Conservation (phyloP, 2,797 vertebrate species). For the Lerista edwardsae region DNA sequence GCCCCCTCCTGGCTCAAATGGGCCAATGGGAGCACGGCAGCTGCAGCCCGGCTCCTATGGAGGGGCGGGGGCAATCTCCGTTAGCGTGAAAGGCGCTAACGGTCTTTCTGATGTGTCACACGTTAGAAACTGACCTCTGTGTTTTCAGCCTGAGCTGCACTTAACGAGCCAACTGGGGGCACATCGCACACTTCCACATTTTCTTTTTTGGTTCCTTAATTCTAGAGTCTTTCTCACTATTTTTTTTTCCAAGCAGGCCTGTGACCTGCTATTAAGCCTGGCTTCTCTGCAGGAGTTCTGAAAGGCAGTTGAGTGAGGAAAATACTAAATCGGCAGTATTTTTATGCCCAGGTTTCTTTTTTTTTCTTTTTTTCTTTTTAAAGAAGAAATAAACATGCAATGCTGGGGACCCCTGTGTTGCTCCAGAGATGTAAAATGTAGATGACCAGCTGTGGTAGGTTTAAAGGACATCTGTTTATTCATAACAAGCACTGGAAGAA, state of each 20-base stretch:
- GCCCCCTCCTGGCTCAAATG: no score
- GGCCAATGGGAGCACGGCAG: no score
- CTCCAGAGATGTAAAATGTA: neutral
- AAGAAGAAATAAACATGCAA: neutral
- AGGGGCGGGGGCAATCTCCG: no score
- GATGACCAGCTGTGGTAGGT: neutral
- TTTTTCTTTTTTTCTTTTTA: neutral
- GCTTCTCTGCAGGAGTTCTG: neutral
- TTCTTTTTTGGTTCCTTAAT: neutral
- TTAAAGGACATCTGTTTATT: slow-evolving; percentile 10
- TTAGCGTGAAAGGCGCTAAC: no score
- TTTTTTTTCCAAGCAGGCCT: neutral
- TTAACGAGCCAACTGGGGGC: neutral
- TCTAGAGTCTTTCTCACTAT: neutral
- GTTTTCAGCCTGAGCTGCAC: neutral
- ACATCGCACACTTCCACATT: neutral
- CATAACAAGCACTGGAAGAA: neutral
- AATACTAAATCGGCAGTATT: neutral
- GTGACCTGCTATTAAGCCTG: neutral
- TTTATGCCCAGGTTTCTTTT: neutral
- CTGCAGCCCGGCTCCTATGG: no score
- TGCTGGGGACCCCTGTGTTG: neutral
- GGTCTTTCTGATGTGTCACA: no score
- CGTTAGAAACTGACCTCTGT: no score
- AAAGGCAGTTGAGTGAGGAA: neutral